Percentiles rank a stretch among this genome's conserved stretches.
phyloP scores from a whole-genome alignment of 2,797 vertebrate genomes.

The Pteropus rufus region DNA sequence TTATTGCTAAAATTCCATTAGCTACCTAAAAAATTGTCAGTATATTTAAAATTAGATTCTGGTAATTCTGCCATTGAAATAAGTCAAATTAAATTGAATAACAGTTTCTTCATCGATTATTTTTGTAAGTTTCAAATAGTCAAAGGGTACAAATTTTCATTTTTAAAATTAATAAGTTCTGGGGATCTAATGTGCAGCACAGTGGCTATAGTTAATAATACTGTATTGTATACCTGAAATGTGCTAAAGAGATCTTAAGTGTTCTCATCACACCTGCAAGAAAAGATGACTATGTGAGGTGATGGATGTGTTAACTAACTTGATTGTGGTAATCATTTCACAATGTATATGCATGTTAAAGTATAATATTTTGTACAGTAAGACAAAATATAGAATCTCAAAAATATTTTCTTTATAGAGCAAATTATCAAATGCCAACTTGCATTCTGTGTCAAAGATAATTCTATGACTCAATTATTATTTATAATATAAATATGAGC shows the following conservation, averaged over 20 bases:
- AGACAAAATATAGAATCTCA: neutral
- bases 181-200: neutral
- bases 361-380: neutral
- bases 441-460: neutral
- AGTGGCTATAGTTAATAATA: neutral
- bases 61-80: neutral
- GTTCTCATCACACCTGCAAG: neutral
- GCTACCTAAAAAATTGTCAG: no score
- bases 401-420: neutral
- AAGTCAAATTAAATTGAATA: neutral
- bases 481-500: neutral
- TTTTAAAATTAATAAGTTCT: neutral
- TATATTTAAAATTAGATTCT: neutral
- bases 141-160: neutral
- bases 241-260: neutral
- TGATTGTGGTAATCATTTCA: neutral
- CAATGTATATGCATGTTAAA: neutral
- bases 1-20: no score
- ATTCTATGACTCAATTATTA: neutral
- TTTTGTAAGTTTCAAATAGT: neutral
- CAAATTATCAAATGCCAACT: neutral
- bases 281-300: neutral
- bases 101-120: neutral
- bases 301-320: neutral
- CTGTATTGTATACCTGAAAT: neutral